These are phyloP conservation scores for Drosophila setifemur DNA, from an alignment of 1,140 invertebrate species.

Conservation along the genomic window DNA sequence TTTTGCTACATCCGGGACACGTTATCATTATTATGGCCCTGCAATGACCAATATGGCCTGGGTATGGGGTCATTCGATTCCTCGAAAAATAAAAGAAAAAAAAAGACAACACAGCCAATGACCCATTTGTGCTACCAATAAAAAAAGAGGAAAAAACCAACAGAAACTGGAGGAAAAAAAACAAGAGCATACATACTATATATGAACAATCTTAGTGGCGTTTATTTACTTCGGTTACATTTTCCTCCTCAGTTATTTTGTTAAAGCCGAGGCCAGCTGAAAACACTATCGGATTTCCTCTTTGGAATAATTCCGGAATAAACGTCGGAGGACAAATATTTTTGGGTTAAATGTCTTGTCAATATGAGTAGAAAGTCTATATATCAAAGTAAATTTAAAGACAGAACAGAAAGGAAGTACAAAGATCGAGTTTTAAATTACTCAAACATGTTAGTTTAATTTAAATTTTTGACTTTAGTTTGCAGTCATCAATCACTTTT, in stretches of 20 bases:
- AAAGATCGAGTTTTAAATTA: not conserved
- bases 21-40: slow-evolving; percentile 7
- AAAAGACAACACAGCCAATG: slow-evolving; percentile 6
- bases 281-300: too few species aligned
- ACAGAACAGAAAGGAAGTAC: not conserved
- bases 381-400: not conserved
- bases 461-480: too few species aligned
- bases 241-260: too few species aligned
- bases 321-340: not conserved
- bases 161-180: not conserved
- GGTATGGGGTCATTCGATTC: too few species aligned
- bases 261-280: too few species aligned
- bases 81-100: too few species aligned
- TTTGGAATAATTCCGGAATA: not conserved
- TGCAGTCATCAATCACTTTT: too few species aligned
- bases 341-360: not conserved
- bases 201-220: not conserved
- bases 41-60: not conserved
- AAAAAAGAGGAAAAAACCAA: too few species aligned
- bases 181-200: too few species aligned
- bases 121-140: slow-evolving; percentile 52
- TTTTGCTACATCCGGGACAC: slow-evolving; percentile 2
- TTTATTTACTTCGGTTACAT: too few species aligned
- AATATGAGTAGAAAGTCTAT: not conserved
- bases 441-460: too few species aligned